phyloP scores from a whole-genome alignment of 2,113 vertebrate genomes.

The Calyptomena viridis region DNA sequence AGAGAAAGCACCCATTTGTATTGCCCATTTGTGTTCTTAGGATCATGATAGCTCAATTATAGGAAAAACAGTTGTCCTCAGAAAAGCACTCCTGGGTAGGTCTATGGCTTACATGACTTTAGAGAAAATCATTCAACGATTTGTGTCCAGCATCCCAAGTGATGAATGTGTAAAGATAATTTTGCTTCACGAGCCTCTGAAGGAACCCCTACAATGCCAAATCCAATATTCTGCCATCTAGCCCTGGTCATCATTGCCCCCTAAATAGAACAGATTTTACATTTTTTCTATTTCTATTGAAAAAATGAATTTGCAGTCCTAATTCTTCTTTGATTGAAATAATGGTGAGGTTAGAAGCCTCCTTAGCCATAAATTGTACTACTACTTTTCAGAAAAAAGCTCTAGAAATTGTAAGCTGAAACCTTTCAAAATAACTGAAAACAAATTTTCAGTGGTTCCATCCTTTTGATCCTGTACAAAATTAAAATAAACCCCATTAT shows the following conservation, averaged over 20 bases:
- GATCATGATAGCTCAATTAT: neutral
- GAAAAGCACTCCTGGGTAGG: neutral
- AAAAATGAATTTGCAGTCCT: neutral
- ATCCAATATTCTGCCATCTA: neutral
- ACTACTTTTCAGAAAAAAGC: neutral
- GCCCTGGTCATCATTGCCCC: neutral
- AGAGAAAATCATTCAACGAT: neutral
- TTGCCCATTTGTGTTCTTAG: neutral
- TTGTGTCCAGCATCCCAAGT: neutral
- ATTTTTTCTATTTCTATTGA: neutral
- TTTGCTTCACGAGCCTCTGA: neutral
- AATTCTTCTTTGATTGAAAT: neutral
- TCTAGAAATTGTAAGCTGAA: neutral
- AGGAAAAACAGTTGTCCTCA: neutral
- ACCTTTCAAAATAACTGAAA: neutral
- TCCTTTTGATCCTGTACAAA: neutral
- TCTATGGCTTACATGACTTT: neutral
- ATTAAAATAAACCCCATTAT: neutral
- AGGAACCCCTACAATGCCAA: neutral
- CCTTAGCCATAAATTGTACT: neutral
- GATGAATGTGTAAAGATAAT: neutral
- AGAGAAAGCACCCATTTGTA: neutral
- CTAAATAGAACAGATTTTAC: neutral
- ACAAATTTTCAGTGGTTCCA: neutral
- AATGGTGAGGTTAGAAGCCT: neutral